Conservation (phyloP, 2,113 vertebrate genomes). For the Cephalopterus ornatus region DNA sequence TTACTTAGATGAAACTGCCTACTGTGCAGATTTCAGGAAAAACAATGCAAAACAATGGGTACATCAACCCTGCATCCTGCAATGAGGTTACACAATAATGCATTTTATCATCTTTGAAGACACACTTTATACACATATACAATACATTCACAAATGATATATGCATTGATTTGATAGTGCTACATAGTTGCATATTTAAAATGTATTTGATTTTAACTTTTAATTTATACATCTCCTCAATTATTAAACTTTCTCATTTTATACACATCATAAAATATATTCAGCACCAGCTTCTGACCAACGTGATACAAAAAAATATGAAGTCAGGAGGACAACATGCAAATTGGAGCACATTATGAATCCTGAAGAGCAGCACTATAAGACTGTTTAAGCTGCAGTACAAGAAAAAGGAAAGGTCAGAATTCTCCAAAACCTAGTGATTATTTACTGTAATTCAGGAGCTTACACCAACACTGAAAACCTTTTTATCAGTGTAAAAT, state of each 20-base stretch:
- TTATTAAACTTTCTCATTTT: neutral
- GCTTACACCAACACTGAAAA: neutral
- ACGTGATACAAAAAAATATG: neutral
- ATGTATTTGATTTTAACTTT: neutral
- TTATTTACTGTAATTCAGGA: conserved; percentile 19
- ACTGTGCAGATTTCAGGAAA: neutral
- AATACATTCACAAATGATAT: neutral
- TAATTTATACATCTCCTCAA: neutral
- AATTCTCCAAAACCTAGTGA: neutral
- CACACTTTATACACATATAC: neutral
- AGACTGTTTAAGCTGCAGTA: neutral
- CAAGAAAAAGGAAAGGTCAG: neutral
- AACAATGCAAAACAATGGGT: neutral
- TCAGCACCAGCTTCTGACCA: neutral
- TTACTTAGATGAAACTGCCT: neutral
- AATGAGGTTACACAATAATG: neutral
- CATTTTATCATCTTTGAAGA: neutral
- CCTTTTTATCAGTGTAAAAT: neutral
- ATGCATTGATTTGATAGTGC: neutral
- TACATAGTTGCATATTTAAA: neutral
- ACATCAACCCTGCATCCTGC: neutral
- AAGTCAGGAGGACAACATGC: neutral
- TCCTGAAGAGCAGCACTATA: neutral
- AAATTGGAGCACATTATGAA: neutral
- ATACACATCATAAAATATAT: neutral